phyloP scores from a whole-genome alignment of 2,888 invertebrate species.

The Cerastis rubricosa region DNA sequence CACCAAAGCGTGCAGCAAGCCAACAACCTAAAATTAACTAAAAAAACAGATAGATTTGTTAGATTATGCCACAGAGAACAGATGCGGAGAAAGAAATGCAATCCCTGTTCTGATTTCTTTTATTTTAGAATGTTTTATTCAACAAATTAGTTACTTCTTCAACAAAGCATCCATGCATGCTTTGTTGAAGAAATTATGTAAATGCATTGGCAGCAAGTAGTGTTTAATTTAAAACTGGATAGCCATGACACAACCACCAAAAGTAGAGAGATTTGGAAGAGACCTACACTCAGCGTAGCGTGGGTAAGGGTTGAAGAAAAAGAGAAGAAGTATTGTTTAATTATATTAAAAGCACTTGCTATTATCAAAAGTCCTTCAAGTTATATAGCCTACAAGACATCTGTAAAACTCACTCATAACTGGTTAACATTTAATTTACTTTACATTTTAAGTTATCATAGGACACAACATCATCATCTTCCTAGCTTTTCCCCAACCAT shows the following conservation, averaged over 20 bases:
- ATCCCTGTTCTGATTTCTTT: not conserved
- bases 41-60: no score
- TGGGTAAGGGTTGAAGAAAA: no score
- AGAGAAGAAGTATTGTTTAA: no score
- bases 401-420: not conserved
- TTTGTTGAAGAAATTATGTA: not conserved
- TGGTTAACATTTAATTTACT: not conserved
- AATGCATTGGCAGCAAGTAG: not conserved
- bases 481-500: not conserved
- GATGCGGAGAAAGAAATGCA: not conserved
- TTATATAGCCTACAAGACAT: not conserved
- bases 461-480: not conserved
- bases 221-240: not conserved
- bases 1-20: no score
- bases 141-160: not conserved
- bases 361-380: not conserved
- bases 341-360: not conserved
- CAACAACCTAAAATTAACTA: no score
- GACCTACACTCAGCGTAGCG: no score
- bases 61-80: not conserved
- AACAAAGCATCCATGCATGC: no score
- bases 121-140: not conserved
- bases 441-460: not conserved
- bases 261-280: no score
- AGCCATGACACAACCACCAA: no score